Conservation (phyloP, 2,113 vertebrate genomes). For the Axis porcinus region DNA sequence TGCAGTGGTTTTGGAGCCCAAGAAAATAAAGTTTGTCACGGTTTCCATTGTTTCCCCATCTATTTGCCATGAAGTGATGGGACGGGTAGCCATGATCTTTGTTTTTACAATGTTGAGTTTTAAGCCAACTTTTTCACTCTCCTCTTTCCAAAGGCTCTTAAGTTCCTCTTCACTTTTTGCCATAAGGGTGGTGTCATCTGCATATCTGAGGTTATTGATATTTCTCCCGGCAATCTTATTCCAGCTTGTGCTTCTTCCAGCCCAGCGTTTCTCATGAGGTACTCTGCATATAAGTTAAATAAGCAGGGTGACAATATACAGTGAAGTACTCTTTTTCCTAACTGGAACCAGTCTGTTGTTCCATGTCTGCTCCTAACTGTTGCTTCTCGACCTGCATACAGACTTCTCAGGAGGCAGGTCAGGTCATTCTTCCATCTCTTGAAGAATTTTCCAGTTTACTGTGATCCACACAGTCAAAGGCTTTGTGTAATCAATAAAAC, state of each 20-base stretch:
- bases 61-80: not conserved
- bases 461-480: not conserved
- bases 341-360: not conserved
- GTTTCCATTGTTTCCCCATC: not conserved
- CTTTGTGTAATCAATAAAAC: not conserved
- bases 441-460: not conserved
- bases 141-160: not conserved
- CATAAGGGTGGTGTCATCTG: not conserved
- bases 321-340: not conserved
- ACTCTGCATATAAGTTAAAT: not conserved
- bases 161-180: not conserved
- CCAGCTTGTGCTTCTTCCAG: not conserved
- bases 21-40: not conserved
- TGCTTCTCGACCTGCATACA: not conserved
- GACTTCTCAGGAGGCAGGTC: not conserved
- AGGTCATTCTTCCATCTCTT: not conserved
- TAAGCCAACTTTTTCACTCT: not conserved
- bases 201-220: not conserved
- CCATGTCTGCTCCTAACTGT: not conserved
- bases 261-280: not conserved
- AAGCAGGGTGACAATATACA: not conserved
- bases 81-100: not conserved
- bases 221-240: not conserved
- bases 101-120: not conserved
- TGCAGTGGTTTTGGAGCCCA: not conserved